Base-by-base conservation (phyloP, 2,888 invertebrate species). In the Exephanes ischioxanthus region DNA sequence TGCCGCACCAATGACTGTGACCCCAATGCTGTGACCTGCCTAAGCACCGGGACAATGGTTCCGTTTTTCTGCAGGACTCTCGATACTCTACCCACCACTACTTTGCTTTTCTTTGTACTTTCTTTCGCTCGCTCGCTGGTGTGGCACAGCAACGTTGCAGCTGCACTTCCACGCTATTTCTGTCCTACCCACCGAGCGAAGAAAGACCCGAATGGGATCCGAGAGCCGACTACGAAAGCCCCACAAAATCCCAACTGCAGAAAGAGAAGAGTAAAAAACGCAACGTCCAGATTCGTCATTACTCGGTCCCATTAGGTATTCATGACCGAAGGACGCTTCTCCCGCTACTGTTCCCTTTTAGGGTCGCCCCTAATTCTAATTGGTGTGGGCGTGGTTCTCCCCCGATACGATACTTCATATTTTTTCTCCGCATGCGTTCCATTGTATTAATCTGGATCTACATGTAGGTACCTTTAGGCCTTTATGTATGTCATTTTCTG, bases 221-320 rank as follows among this genome's bases (percentile, higher is more conserved):
- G 22, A 70, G 48, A 53, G 37, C 71, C 26, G 80, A 87, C 67
- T 80, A 80, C 58, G 53, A 71, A 51, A 63, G 19, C n/a, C 67
- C 71, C 5, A 22, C 68, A 58, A 63, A 70, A 75, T 76, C 61
- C 77, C 14, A 51, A 73, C 75, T 33, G 37, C 37, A 16, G 9
- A 30, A 22, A 33, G 51, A 66, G 19, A 68, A 66, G 53, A 55
- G 41, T n/a, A n/a, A n/a, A 77, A 77, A 48, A 72, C 26, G 48
- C 26, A 48, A 33, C 16, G 48, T 61, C 63, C 5, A 58, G 53
- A 85, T 67, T 81, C 68, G 67, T 73, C 80, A 78, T 81, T 75
- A 84, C 83, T 63, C 84, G 73, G 51, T 37, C 61, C 73, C 82
- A 85, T 88, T 85, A 84, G 78, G 75, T 4, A 82, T 84, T 85